Base-by-base conservation (phyloP, 2,888 invertebrate species). In the Netelia melanura region DNA sequence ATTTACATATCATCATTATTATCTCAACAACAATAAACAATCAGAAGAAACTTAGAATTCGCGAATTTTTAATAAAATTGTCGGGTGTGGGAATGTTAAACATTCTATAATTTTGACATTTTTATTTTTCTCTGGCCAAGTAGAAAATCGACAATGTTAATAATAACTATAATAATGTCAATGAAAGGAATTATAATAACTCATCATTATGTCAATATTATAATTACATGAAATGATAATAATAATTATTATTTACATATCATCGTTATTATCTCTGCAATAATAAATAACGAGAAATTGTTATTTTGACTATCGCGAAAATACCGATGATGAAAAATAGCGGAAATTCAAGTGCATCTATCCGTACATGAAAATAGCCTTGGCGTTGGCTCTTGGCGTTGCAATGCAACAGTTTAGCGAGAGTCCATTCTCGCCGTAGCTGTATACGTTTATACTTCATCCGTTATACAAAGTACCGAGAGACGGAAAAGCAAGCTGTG, bases 371-470 rank as follows among this genome's bases (percentile, higher is more conserved):
- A 11, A 76, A 10, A 30, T 21, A 67, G 23, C 17, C 71, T 52
- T 61, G 76, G 61, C 64, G 56, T n/a, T 79, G 67, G 48, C 38
- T 62, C 77, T 62, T 10, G 56, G 43, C 30, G 70, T 71, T 44
- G 70, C 83, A 79, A 84, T 86, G 86, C 85, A 87, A 86, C 82
- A 84, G 86, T 84, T 87, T 72, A 86, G 43, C 68, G 14, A 52
- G 72, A 65, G 72, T 83, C 76, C 81, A 82, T 86, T 85, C 61
- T 78, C 52, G 56, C 58, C 56, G 48, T 23, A 48, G 14, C 43
- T 43, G 48, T 48, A 48, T 48, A 48, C 48, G 48, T 48, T 14
- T 61, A 48, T 77, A 44, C 9, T 48, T 48, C 43, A 9, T 44
- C 58, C 25, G 76, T 77, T 77, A 58, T n/a, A 56, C 56, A 17